These are phyloP conservation scores for Latrodectus elegans DNA, from an alignment of 2,888 invertebrate species.

Conservation along the genomic window DNA sequence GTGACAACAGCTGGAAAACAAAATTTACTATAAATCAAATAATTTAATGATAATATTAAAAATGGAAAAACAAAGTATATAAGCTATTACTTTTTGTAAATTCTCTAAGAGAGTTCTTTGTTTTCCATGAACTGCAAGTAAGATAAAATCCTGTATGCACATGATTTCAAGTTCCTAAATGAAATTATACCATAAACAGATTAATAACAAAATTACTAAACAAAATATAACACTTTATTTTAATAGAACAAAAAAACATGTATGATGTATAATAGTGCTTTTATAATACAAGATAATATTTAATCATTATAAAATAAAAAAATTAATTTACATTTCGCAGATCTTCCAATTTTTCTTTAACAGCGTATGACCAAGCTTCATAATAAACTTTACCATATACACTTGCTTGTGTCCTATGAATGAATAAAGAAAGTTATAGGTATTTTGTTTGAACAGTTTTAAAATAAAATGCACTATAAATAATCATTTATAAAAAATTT, in stretches of 20 bases:
- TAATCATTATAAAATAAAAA: not conserved
- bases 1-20: constrained; percentile 25
- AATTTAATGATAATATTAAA: not conserved
- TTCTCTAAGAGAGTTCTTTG: not conserved
- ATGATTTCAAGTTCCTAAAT: constrained; percentile 41
- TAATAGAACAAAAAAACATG: not conserved
- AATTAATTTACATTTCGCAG: constrained; percentile 7
- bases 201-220: too few relatives aligned
- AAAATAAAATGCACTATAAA: not conserved
- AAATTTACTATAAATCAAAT: not conserved
- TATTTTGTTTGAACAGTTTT: not conserved
- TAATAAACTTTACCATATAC: constrained; percentile 74
- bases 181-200: not conserved
- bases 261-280: not conserved
- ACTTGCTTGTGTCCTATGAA: constrained; percentile 18
- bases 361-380: constrained; percentile 73
- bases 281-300: not conserved
- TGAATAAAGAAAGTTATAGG: not conserved
- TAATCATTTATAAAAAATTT: not conserved
- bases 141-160: constrained; percentile 27
- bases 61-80: constrained; percentile 2
- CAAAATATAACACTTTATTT: not conserved
- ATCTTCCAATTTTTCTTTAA: constrained; percentile 26
- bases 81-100: constrained; percentile 15
- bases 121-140: constrained; percentile 5